Conservation (phyloP, 2,888 invertebrate genomes). For the Perithous albicinctus region DNA sequence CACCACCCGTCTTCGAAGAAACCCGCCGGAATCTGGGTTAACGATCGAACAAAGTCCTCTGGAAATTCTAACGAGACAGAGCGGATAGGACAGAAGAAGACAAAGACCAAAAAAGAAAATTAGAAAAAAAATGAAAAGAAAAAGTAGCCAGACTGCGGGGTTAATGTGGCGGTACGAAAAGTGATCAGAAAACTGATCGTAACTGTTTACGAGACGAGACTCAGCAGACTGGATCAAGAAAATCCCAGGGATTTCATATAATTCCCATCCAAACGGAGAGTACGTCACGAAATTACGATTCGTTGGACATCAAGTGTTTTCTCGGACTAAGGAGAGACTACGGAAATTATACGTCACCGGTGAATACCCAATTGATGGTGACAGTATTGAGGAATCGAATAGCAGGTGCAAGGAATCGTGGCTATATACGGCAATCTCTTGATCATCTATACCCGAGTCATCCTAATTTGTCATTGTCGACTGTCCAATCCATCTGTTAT, state of each 20-base stretch:
- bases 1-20: conserved; percentile 40
- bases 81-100: background rate
- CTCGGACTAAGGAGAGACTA: too few species aligned
- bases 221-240: background rate
- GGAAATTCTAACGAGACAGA: conserved; percentile 52
- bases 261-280: background rate
- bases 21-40: conserved; percentile 64
- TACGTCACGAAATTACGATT: background rate
- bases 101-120: conserved; percentile 14
- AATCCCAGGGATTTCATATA: background rate
- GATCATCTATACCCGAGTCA: too few species aligned
- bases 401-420: background rate
- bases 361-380: too few species aligned
- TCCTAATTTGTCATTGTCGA: too few species aligned
- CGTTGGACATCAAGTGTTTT: background rate
- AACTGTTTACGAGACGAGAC: conserved; percentile 1
- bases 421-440: too few species aligned
- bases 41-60: conserved; percentile 56
- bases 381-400: background rate
- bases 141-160: background rate
- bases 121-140: too few species aligned
- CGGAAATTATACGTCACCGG: too few species aligned
- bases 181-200: conserved; percentile 3
- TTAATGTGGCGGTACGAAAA: conserved; percentile 8
- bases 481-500: too few species aligned